These are phyloP conservation scores for Anguilla obscura DNA, from an alignment of 2,797 vertebrate genomes.

Conservation along the genomic window DNA sequence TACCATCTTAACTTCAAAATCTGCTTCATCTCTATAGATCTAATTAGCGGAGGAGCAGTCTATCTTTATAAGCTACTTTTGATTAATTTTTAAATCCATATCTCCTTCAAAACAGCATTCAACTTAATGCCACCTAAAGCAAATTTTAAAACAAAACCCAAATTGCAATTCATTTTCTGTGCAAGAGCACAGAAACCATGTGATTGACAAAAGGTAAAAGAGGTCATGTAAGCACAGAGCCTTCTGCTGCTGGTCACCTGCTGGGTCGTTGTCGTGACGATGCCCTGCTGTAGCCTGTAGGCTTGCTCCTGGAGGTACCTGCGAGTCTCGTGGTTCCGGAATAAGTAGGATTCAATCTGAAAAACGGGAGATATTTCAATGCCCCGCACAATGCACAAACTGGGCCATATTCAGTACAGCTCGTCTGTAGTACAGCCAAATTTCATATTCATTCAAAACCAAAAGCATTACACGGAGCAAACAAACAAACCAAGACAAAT, in stretches of 20 bases:
- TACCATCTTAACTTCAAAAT: not conserved
- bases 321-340: conserved; percentile 94
- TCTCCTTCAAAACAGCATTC: not conserved
- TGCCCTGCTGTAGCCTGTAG: conserved; percentile 94
- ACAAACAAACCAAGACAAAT: conserved; percentile 14
- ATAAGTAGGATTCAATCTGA: conserved; percentile 94
- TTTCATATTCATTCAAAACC: not conserved
- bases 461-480: not conserved
- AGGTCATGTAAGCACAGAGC: not conserved
- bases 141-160: not conserved
- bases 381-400: not conserved
- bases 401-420: not conserved
- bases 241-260: conserved; percentile 72
- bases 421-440: not conserved
- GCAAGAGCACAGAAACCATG: not conserved
- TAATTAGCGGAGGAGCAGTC: not conserved
- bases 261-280: conserved; percentile 92
- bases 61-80: not conserved
- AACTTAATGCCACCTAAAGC: not conserved
- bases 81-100: not conserved
- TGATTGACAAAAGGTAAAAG: not conserved
- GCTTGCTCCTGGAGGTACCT: conserved; percentile 94
- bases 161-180: not conserved
- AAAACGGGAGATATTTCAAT: conserved; percentile 33
- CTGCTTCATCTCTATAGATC: not conserved